Conservation (phyloP, 2,888 invertebrate species). For the Chironomus riparius region DNA sequence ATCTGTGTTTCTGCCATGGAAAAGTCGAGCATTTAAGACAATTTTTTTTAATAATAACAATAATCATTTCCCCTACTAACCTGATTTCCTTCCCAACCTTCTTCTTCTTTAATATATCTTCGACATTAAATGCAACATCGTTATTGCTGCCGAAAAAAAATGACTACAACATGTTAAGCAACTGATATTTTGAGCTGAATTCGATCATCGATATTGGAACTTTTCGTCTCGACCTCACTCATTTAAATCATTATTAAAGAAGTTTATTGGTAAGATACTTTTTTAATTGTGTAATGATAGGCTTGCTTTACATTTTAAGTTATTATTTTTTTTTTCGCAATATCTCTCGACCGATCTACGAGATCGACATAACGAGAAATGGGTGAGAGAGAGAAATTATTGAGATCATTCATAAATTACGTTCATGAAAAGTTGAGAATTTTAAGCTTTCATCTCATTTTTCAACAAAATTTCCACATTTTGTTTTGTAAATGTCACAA, state of each 20-base stretch:
- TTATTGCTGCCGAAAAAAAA: conserved; percentile 15
- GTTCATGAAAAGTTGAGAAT: too few relatives aligned
- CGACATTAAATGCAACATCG: background rate
- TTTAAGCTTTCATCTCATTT: too few relatives aligned
- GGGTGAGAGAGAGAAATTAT: background rate
- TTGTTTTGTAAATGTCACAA: too few relatives aligned
- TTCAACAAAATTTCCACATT: too few relatives aligned
- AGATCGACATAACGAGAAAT: background rate
- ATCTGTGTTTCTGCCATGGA: background rate
- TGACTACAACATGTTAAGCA: background rate
- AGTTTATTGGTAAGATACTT: background rate
- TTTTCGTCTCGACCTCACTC: too few relatives aligned
- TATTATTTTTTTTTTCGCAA: background rate
- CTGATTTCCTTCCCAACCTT: conserved; percentile 4
- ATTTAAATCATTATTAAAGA: background rate
- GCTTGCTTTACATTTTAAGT: background rate
- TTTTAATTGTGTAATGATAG: conserved; percentile 15
- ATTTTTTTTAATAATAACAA: background rate
- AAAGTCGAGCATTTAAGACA: background rate
- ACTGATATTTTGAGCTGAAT: background rate
- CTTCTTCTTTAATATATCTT: background rate
- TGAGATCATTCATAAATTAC: too few relatives aligned
- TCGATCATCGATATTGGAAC: background rate
- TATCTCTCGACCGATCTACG: background rate
- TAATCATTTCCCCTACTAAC: conserved; percentile 12